These are phyloP conservation scores for Stegana nigrithorax DNA, from an alignment of 2,888 invertebrate genomes.

Conservation along the genomic window DNA sequence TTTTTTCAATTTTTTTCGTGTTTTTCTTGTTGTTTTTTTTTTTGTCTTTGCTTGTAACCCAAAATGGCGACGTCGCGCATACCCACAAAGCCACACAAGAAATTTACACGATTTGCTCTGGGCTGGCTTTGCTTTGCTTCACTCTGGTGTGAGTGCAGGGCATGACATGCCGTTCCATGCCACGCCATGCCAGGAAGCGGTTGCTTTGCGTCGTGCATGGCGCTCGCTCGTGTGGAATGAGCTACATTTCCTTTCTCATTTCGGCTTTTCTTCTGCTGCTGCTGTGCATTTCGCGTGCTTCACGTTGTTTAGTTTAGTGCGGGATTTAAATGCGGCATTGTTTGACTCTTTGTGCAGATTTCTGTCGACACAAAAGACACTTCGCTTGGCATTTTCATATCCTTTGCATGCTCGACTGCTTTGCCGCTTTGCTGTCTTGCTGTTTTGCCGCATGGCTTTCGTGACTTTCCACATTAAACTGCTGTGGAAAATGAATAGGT, in stretches of 20 bases:
- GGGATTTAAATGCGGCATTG: not conserved
- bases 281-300: conserved; percentile 1
- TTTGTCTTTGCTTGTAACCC: too few species aligned
- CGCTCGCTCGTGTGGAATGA: conserved; percentile 1
- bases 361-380: not conserved
- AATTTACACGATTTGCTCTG: not conserved
- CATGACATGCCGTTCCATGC: too few species aligned
- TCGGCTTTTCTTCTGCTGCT: not conserved
- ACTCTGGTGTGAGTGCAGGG: not conserved
- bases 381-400: not conserved
- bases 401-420: not conserved
- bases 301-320: conserved; percentile 1
- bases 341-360: not conserved
- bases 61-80: not conserved
- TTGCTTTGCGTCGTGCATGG: not conserved
- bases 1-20: too few species aligned
- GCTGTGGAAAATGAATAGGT: not conserved
- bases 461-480: conserved; percentile 4
- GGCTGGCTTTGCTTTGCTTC: not conserved
- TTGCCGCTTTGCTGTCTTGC: too few species aligned
- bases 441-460: not conserved
- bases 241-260: not conserved
- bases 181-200: not conserved
- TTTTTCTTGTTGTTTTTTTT: too few species aligned
- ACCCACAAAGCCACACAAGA: not conserved